Evolutionary conservation across 23 tunicate species (phyloP).

Genomic region (Corella eumyota): DNA sequence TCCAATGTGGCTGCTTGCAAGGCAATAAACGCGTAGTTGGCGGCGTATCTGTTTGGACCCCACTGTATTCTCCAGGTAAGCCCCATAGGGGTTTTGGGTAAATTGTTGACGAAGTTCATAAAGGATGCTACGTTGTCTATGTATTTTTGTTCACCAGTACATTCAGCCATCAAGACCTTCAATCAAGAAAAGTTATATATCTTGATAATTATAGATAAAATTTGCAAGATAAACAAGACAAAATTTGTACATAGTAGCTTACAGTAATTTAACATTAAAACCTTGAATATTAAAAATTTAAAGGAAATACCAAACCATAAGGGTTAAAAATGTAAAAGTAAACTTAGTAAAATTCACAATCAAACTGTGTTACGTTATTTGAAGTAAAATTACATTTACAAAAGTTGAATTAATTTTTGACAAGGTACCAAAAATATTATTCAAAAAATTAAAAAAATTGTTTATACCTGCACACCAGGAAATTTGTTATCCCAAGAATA

Average conservation of each 20-base stretch:
- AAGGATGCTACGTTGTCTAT: conserved; percentile 9
- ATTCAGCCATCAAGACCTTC: conserved; percentile 65
- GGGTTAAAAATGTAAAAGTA: not conserved
- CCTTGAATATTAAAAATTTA: no score
- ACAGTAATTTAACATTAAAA: no score
- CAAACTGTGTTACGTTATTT: no score
- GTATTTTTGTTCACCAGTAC: conserved; percentile 14
- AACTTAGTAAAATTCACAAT: no score
- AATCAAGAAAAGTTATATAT: no score
- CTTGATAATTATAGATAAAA: no score
- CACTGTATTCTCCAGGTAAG: conserved; percentile 54
- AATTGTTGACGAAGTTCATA: conserved; percentile 1
- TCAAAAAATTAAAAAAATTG: not conserved
- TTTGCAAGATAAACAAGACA: no score
- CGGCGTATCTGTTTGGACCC: conserved; percentile 95
- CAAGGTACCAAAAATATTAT: not conserved
- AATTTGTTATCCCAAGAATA: conserved; percentile 91
- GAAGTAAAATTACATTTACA: no score
- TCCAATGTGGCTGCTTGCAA: conserved; percentile 43
- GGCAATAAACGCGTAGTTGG: conserved; percentile 81
- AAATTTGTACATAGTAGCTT: no score
- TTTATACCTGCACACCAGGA: conserved; percentile 76
- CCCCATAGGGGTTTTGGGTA: conserved; percentile 54
- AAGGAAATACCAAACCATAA: not conserved
- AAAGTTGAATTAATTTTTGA: no score